Evolutionary conservation across 2,888 invertebrate species (phyloP), one percentile per base, ranked within the genome.

Genomic region (Omphaloscelis lunosa): DNA sequence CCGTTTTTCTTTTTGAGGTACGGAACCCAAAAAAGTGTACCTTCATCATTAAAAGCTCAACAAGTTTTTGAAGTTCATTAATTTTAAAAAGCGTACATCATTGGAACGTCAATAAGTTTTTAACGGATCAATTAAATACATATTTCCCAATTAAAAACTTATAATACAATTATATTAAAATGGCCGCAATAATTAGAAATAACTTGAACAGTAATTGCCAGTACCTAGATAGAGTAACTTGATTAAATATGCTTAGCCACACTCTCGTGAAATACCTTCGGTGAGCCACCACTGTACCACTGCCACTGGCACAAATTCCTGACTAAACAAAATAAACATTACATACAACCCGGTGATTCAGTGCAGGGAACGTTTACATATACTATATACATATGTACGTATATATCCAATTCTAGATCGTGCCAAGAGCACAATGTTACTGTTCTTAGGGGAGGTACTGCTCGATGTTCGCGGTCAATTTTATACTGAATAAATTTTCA

Each of bases 351-450:
- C 15, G 45, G 56, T 80, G 63, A 79, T 72, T 79, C 56, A 79
- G 53, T 53, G 45, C 71, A 71, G 48, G 48, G 80, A 71, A 66
- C 39, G 45, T 45, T 6, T 48, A 6, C 17, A 48, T 17, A 34
- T 34, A 34, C 4, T 5, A 34, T 3, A 34, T 6, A 20, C 7
- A 17, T 5, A 48, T 20, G 20, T 8, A 17, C 53, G 39, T 59
- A 53, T 48, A 17, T 29, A 58, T 66, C 51, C 53, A 58, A 62
- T n/a, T n/a, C 17, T 27, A 56, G 58, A 58, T 34, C 51, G 58
- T 72, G 80, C 61, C 79, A 62, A 67, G 41, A 59, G n/a, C n/a
- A 72, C 61, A 56, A 27, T 71, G 45, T 69, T 51, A 27, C 68
- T 45, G 6, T 48, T 48, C 17, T 17, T 48, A 48, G 48, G 45